A percentile compares a stretch with the other conserved stretches of the same genome.
phyloP scores from a whole-genome alignment of 37 sponge, comb jelly and placozoan species.

The Haliclona indistincta region DNA sequence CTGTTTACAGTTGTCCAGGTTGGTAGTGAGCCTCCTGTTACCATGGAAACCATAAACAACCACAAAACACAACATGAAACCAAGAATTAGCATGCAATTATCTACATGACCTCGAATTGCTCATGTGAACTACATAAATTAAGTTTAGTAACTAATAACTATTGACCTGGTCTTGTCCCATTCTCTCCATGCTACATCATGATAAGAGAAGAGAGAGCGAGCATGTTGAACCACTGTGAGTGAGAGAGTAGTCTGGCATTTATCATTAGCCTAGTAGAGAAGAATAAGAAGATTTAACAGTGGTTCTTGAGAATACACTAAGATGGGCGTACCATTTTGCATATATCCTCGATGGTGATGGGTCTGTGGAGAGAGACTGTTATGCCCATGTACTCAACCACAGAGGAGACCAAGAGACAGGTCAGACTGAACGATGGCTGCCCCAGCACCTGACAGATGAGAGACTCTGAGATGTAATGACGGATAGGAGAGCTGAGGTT shows the following conservation, averaged over 20 bases:
- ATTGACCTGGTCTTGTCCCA: constrained; percentile 78
- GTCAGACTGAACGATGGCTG: constrained; percentile 76
- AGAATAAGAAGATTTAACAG: no score
- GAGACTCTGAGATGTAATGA: constrained; percentile 75
- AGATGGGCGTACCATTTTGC: constrained; percentile 67
- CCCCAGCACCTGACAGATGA: constrained; percentile 73
- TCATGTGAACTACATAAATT: no score
- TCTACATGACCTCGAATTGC: no score
- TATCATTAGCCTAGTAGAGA: constrained; percentile 78
- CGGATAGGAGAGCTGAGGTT: constrained; percentile 62
- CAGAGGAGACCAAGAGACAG: constrained; percentile 54
- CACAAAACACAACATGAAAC: no score
- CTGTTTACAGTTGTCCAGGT: constrained; percentile 71
- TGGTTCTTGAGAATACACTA: no score
- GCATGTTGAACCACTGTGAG: constrained; percentile 59
- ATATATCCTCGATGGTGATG: constrained; percentile 63
- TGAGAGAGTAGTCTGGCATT: constrained; percentile 44
- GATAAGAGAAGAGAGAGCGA: constrained; percentile 70
- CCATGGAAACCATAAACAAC: not conserved
- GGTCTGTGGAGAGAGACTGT: constrained; percentile 27
- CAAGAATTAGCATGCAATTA: no score
- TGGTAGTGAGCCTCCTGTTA: constrained; percentile 55
- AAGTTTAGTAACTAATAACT: no score
- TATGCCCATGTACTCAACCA: constrained; percentile 50
- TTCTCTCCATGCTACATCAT: constrained; percentile 83